Evolutionary conservation across 2,113 vertebrate genomes (phyloP).

Genomic region (Coptodon rendalli): DNA sequence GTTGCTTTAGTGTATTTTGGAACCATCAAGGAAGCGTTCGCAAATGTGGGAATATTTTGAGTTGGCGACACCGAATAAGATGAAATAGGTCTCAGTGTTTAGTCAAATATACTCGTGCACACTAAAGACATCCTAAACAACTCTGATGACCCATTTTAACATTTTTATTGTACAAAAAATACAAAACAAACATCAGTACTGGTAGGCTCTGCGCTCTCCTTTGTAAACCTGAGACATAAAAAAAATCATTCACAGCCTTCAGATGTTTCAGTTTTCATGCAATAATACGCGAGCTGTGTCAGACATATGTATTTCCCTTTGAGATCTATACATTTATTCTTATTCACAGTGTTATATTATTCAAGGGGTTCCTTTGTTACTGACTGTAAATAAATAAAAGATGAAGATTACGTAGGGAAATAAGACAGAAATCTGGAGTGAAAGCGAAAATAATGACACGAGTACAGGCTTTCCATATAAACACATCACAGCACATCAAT

Average conservation of each 20-base stretch:
- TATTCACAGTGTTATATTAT: not conserved
- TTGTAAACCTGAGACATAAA: accelerated
- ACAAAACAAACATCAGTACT: not conserved
- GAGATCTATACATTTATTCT: not conserved
- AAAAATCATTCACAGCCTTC: accelerated
- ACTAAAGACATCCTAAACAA: not conserved
- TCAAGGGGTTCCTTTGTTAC: accelerated
- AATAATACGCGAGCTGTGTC: accelerated
- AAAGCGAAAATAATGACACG: accelerated
- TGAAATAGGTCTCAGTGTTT: accelerated
- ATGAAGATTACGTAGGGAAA: accelerated
- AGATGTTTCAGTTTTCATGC: accelerated
- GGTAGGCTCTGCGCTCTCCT: accelerated
- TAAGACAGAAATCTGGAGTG: not conserved
- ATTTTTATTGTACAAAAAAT: not conserved
- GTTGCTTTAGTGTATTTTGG: not conserved
- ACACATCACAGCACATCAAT: accelerated
- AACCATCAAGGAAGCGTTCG: accelerated
- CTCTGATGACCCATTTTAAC: not conserved
- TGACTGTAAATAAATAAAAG: not conserved
- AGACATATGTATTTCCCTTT: accelerated
- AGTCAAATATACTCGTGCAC: accelerated
- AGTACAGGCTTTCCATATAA: accelerated
- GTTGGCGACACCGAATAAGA: accelerated
- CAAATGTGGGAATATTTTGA: not conserved